Conservation (phyloP, 2,888 invertebrate genomes). For the Augochlorella aurata region DNA sequence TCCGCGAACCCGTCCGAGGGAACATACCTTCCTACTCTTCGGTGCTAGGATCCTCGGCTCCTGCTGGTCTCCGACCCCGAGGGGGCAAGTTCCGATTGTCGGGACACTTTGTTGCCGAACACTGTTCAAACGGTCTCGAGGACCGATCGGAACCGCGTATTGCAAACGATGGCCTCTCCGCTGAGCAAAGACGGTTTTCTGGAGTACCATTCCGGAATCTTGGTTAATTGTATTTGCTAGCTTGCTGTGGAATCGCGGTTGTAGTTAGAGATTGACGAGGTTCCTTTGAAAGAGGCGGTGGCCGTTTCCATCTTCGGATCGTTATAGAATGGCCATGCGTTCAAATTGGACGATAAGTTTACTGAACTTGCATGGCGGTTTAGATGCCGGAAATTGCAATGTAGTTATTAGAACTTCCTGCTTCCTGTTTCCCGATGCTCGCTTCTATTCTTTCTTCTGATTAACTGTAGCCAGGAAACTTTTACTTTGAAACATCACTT, state of each 20-base stretch:
- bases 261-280: neutral
- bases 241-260: neutral
- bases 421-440: no score
- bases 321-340: neutral
- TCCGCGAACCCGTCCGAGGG: neutral
- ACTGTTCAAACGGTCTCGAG: neutral
- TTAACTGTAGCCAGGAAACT: no score
- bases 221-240: slow-evolving; percentile 4
- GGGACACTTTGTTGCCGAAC: slow-evolving; percentile 18
- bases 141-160: neutral
- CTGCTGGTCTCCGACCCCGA: neutral
- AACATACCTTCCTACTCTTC: slow-evolving; percentile 21
- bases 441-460: no score
- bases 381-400: no score
- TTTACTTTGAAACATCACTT: no score
- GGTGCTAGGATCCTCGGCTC: neutral
- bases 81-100: neutral
- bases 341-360: neutral
- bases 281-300: neutral
- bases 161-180: slow-evolving; percentile 6
- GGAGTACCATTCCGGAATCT: slow-evolving; percentile 1
- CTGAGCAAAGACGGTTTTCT: neutral
- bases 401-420: no score
- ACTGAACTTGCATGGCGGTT: no score
- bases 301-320: neutral